phyloP scores from a whole-genome alignment of 1,140 invertebrate genomes.

The Cyclina sinensis region DNA sequence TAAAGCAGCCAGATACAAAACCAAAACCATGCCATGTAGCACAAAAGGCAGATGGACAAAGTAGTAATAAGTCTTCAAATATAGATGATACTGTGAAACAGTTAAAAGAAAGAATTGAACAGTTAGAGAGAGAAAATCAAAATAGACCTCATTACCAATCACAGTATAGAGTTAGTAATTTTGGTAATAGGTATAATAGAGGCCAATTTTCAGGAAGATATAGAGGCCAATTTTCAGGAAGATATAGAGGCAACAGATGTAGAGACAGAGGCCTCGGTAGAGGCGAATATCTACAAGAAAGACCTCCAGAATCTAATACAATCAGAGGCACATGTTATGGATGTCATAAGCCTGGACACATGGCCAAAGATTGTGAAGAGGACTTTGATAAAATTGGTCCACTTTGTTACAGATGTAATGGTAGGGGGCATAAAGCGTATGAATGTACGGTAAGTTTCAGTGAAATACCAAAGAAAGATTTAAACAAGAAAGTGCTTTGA shows the following conservation, averaged over 20 bases:
- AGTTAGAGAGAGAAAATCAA: not conserved
- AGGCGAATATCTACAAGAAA: not conserved
- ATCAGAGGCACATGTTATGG: not conserved
- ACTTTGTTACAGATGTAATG: conserved; percentile 9
- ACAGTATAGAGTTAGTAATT: not conserved
- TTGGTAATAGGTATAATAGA: not conserved
- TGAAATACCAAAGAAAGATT: not conserved
- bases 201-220: too few species aligned
- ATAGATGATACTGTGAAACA: not conserved
- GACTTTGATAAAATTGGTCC: not conserved
- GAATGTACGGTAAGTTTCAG: conserved; percentile 1
- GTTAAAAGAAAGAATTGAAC: not conserved
- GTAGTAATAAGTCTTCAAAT: not conserved
- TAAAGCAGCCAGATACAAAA: not conserved
- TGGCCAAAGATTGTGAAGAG: not conserved
- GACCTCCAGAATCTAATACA: not conserved
- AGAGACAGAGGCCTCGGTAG: too few species aligned
- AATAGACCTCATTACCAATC: not conserved
- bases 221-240: too few species aligned
- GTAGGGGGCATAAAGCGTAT: not conserved
- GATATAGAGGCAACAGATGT: not conserved
- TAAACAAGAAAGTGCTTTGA: conserved; percentile 37
- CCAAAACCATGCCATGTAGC: not conserved
- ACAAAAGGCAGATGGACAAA: conserved; percentile 7
- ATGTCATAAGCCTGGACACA: not conserved